Evolutionary conservation across 2,888 invertebrate species (phyloP), one percentile per base, ranked within the genome.

Genomic region (Mayetiola destructor): DNA sequence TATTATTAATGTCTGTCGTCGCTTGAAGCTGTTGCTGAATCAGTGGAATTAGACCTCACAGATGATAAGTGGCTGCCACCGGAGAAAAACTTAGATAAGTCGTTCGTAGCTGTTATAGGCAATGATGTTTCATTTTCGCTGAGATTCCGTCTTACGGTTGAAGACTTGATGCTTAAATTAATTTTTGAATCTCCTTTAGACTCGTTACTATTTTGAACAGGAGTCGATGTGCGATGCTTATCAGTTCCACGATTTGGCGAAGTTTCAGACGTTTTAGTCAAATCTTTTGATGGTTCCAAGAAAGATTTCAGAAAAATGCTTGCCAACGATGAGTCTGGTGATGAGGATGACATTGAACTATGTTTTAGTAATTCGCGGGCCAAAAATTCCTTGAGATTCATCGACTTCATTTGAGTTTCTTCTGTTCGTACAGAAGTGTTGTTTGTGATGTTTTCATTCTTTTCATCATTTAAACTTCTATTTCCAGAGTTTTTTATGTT

Each of bases 361-460:
- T 66, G 67, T 56, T 69, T 71, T 2, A 68, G 62, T 1, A 73
- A 62, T 57, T 73, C 72, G 14, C 66, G 65, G 8, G 66, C 65
- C 1, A 73, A 63, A 59, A 71, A 73, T 14, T 71, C 69, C 2
- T 67, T 66, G 20, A 73, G 59, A 61, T 71, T 70, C 0, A 73
- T 58, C 3, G 66, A 62, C 9, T 63, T 64, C 1, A 67, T 68
- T 21, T 23, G 29, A 20, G 23, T 21, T 1, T 32, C 29, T n/a
- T 30, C 30, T 5, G 23, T 29, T 12, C 54, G 21, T 27, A 16
- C 37, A 16, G 29, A 10, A 3, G 18, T 21, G 3, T 8, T 32
- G 16, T 16, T 18, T 12, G 42, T 14, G 3, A 6, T 12, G 1
- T 20, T 5, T 36, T 30, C 16, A 40, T 39, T 56, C 14, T 56